Evolutionary conservation across 1,140 invertebrate genomes (phyloP).

Genomic region (Argopecten irradians): DNA sequence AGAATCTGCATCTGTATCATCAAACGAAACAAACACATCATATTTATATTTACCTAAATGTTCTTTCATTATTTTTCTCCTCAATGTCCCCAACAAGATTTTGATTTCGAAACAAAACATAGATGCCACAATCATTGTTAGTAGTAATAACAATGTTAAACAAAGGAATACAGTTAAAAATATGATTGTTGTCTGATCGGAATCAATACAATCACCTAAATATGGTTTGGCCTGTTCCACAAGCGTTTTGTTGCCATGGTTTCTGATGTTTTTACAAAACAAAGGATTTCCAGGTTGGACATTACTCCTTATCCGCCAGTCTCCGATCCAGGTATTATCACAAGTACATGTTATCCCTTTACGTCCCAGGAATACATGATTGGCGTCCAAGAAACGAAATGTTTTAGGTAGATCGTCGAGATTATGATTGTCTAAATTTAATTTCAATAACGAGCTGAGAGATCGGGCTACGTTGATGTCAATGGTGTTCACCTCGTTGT

Average conservation of each 20-base stretch:
- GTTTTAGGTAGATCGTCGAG: background rate
- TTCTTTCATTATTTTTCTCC: background rate
- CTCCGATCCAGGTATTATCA: background rate
- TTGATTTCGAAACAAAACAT: background rate
- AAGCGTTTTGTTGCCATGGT: background rate
- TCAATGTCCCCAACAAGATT: background rate
- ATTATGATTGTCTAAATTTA: background rate
- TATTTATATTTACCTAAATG: background rate
- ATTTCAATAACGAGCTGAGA: background rate
- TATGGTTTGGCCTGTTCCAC: background rate
- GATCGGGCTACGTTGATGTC: background rate
- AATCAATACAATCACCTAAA: background rate
- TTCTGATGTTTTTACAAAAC: background rate
- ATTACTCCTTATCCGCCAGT: background rate
- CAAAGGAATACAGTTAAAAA: background rate
- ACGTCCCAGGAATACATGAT: background rate
- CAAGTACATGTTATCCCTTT: background rate
- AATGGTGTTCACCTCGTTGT: background rate
- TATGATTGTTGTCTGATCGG: background rate
- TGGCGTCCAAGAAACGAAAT: background rate
- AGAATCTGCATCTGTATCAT: background rate
- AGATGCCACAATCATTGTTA: background rate
- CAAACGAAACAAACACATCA: background rate
- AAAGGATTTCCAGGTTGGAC: background rate
- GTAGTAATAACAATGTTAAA: background rate